These are phyloP conservation scores for Allygus modestus DNA, from an alignment of 2,888 invertebrate genomes.

Conservation along the genomic window DNA sequence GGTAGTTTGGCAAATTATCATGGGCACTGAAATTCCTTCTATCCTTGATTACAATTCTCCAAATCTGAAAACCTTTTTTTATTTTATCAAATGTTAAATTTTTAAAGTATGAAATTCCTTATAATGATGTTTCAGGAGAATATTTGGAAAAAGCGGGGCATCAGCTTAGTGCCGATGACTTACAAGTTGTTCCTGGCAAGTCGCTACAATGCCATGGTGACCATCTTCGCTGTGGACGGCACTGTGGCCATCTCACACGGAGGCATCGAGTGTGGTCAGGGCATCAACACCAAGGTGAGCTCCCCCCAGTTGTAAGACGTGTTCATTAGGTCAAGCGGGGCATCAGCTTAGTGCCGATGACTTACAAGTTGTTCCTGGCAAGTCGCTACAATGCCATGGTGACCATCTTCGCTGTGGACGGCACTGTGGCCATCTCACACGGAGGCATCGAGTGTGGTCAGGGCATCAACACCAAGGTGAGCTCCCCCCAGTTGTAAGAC, in stretches of 20 bases:
- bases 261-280: slow-evolving; percentile 89
- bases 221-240: slow-evolving; percentile 84
- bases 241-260: slow-evolving; percentile 85
- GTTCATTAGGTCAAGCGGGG: slow-evolving; percentile 85
- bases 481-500: not conserved
- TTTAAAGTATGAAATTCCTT: too few species aligned
- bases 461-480: slow-evolving; percentile 87
- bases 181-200: slow-evolving; percentile 79
- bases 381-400: slow-evolving; percentile 80
- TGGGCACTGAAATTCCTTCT: too few species aligned
- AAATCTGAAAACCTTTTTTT: too few species aligned
- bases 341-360: slow-evolving; percentile 82
- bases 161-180: slow-evolving; percentile 82
- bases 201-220: slow-evolving; percentile 80
- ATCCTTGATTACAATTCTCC: too few species aligned
- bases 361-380: slow-evolving; percentile 78
- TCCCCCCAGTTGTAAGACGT: not conserved
- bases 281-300: slow-evolving; percentile 85
- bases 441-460: slow-evolving; percentile 89
- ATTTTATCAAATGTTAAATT: too few species aligned
- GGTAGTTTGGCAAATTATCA: too few species aligned
- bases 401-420: slow-evolving; percentile 85
- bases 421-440: slow-evolving; percentile 83
- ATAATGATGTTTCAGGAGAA: slow-evolving; percentile 77
- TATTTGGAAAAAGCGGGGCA: slow-evolving; percentile 88